A percentile compares a stretch with the other conserved stretches of the same genome.
Evolutionary conservation across 1,140 invertebrate genomes (phyloP).

Genomic region (Drosophila tsacasi): DNA sequence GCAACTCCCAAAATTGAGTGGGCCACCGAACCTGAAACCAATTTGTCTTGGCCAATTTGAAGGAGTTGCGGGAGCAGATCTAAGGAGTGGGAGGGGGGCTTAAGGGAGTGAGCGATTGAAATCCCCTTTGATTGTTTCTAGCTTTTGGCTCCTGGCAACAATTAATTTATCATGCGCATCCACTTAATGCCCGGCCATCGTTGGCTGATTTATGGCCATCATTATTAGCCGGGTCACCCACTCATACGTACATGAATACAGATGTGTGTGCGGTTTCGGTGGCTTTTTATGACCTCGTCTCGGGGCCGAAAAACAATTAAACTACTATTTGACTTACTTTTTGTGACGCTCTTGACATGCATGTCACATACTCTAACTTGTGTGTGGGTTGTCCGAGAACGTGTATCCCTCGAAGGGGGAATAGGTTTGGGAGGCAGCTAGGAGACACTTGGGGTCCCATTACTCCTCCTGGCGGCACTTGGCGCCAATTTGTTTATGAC

Average conservation of each 20-base stretch:
- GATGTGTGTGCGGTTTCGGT: constrained; percentile 6
- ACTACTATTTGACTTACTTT: constrained; percentile 54
- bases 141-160: constrained; percentile 47
- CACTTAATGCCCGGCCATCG: constrained; percentile 68
- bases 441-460: not conserved
- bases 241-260: not conserved
- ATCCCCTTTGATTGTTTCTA: constrained; percentile 43
- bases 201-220: constrained; percentile 74
- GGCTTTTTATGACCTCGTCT: constrained; percentile 57
- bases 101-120: constrained; percentile 47
- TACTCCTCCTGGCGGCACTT: constrained; percentile 24
- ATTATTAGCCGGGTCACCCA: constrained; percentile 67
- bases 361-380: constrained; percentile 59
- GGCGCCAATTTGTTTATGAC: constrained; percentile 76
- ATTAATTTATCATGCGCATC: constrained; percentile 79
- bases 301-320: constrained; percentile 67
- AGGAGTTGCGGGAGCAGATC: constrained; percentile 17
- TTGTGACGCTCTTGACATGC: constrained; percentile 54
- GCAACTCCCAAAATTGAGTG: constrained; percentile 7
- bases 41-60: constrained; percentile 61
- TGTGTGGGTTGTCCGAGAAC: constrained; percentile 14
- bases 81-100: constrained; percentile 22
- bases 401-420: constrained; percentile 32
- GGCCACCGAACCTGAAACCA: constrained; percentile 44
- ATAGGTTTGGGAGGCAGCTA: not conserved